Evolutionary conservation across 2,113 vertebrate species (phyloP), one percentile per base, ranked within the genome.

Genomic region (Madoqua kirkii): DNA sequence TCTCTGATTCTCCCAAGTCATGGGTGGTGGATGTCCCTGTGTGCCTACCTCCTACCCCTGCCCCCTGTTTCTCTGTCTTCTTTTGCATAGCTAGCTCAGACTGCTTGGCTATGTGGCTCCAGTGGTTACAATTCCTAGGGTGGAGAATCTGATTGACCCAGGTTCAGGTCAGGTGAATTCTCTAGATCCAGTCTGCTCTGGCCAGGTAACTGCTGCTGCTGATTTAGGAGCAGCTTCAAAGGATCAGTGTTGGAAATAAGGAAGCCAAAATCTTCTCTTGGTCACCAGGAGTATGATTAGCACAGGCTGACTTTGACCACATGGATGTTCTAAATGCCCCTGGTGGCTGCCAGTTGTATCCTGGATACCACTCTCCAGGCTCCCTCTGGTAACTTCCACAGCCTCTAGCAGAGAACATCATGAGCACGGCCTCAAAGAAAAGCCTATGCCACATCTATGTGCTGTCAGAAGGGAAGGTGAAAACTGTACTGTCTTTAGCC

Each of bases 391-490:
- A 50, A 27, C 2, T 84, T 84, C 60, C 1, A 4, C 78, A 83
- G 43, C 91, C 50, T 91, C 55, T 48, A 27, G 79, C 82, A 79
- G 93, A 89, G 25, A 55, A 84, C 7, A 55, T 40, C 48, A 14
- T 64, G 33, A 84, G 10, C n/a, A 52, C 3, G 27, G 48, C 87
- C 54, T 96, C 81, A 29, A 31, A 91, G 71, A 83, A 79, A 27
- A 82, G 45, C 57, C 64, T 71, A 6, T 8, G 27, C 36, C 76
- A 55, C 64, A n/a, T 91, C 50, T 89, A 27, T 29, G 14, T 64
- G 45, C 15, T 92, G 36, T 93, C 87, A 76, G 33, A 14, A 90
- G 90, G 60, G 54, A 79, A 83, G 43, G 59, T 52, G 71, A 62
- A 97, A 86, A 59, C 59, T 84, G 78, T 2, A 23, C 76, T 82